A percentile compares a stretch with the other conserved stretches of the same genome.
Conservation (phyloP, 1,140 invertebrate genomes). For the Rhopalosiphum padi region DNA sequence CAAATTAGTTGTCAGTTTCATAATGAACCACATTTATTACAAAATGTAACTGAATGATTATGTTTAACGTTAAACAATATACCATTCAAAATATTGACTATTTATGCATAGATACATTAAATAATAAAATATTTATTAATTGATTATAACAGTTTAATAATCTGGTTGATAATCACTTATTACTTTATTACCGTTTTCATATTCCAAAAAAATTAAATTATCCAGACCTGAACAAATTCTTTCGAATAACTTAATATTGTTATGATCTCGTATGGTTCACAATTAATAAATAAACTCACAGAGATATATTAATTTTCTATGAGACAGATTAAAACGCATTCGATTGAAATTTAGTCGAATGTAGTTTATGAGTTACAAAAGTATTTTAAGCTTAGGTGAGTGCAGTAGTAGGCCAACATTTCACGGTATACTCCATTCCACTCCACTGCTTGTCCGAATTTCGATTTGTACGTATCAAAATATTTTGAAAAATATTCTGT, state of each 20-base stretch:
- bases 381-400: too few relatives aligned
- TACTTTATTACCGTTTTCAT: rapidly evolving
- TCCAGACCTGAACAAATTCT: not conserved
- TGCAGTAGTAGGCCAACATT: too few relatives aligned
- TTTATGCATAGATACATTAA: not conserved
- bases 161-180: not conserved
- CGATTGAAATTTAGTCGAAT: too few relatives aligned
- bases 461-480: too few relatives aligned
- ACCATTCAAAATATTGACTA: not conserved
- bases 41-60: not conserved
- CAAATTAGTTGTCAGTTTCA: not conserved
- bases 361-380: too few relatives aligned
- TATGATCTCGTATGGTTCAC: not conserved
- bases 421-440: too few relatives aligned
- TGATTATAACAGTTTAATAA: not conserved
- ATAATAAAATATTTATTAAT: not conserved
- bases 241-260: not conserved
- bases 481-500: too few relatives aligned
- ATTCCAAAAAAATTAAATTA: not conserved
- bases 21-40: not conserved
- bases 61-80: not conserved
- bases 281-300: not conserved
- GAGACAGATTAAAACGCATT: not conserved
- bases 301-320: not conserved
- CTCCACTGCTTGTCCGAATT: too few relatives aligned